phyloP scores from a whole-genome alignment of 2,888 invertebrate genomes.

The Carpatolechia fugitivella region DNA sequence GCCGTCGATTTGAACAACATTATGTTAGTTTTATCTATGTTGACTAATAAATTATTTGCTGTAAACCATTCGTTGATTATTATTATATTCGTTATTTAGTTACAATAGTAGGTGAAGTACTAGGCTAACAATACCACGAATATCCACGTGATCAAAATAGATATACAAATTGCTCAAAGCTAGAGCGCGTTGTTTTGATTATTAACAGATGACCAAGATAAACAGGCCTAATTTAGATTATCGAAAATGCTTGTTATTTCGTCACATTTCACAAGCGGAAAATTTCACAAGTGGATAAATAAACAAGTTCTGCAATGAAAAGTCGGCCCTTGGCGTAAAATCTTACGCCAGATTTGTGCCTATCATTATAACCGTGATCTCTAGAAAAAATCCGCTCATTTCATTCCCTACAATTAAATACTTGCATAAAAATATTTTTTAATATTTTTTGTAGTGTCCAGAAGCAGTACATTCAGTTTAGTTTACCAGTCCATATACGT shows the following conservation, averaged over 20 bases:
- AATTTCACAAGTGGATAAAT: slow-evolving; percentile 11
- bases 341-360: not conserved
- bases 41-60: no score
- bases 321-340: not conserved
- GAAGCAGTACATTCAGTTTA: no score
- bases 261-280: slow-evolving; percentile 8
- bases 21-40: no score
- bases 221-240: slow-evolving; percentile 4
- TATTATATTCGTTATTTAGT: not conserved
- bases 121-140: not conserved
- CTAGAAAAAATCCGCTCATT: no score
- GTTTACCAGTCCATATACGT: no score
- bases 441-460: no score
- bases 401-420: no score
- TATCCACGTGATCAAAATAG: not conserved
- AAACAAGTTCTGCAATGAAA: slow-evolving; percentile 13
- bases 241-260: slow-evolving; percentile 4
- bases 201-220: slow-evolving; percentile 5
- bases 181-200: slow-evolving; percentile 18
- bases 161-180: not conserved
- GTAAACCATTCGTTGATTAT: no score
- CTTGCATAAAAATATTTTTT: no score
- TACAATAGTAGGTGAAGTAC: not conserved
- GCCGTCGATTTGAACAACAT: no score
- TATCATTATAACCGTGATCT: no score